Percentiles rank a stretch among this genome's conserved stretches.
phyloP scores from a whole-genome alignment of 1,140 invertebrate genomes.

The Portunus trituberculatus region DNA sequence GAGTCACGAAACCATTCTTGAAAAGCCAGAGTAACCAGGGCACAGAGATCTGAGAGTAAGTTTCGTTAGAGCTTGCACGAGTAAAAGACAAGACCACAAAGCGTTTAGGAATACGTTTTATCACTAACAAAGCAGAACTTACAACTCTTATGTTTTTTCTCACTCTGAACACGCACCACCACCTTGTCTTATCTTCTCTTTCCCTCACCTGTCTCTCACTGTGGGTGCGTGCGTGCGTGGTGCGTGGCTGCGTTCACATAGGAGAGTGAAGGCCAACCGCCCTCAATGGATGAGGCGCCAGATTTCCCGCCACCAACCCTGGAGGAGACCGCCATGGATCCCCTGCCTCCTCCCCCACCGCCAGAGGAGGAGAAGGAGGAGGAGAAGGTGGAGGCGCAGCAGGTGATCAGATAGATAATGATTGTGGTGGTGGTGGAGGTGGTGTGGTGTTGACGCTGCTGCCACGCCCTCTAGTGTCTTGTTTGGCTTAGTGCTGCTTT shows the following conservation, averaged over 20 bases:
- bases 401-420: not conserved
- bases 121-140: too few relatives aligned
- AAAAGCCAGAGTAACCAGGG: too few relatives aligned
- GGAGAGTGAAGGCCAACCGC: not conserved
- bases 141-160: not conserved
- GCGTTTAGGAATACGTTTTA: too few relatives aligned
- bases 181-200: not conserved
- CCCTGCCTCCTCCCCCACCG: not conserved
- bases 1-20: too few relatives aligned
- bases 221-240: not conserved
- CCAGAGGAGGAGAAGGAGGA: not conserved
- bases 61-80: too few relatives aligned
- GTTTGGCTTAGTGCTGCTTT: conserved; percentile 6
- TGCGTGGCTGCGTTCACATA: not conserved
- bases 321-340: not conserved
- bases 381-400: conserved; percentile 5
- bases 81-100: too few relatives aligned
- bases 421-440: not conserved
- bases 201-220: not conserved
- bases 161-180: not conserved
- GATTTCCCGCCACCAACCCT: not conserved
- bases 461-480: not conserved
- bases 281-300: not conserved
- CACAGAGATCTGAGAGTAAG: too few relatives aligned
- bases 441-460: not conserved